Base-by-base conservation (phyloP, 2,888 invertebrate species). In the Pyrrhia umbra region DNA sequence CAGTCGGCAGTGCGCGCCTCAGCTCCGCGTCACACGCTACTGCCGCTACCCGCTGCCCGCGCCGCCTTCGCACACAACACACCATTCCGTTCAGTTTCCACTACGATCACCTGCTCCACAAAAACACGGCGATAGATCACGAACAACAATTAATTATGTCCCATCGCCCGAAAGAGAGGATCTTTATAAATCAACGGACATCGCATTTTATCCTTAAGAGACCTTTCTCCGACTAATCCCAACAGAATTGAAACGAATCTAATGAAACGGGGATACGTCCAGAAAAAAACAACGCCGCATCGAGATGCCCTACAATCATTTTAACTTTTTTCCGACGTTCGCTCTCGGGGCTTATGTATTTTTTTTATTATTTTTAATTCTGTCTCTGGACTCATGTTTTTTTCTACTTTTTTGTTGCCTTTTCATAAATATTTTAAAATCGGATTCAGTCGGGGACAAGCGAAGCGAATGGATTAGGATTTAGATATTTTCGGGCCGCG, bases 391-490 rank as follows among this genome's bases (percentile, higher is more conserved):
- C 88, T 89, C 84, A 83, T 82, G 81, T 65, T 68, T 88, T 87
- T 88, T 85, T 85, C 80, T 70, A 74, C 75, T 79, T 86, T 90
- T 88, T 90, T 90, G 90, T 88, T 88, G 89, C 88, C 93, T 92
- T 93, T 92, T 93, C 93, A 94, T 93, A 94, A 93, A 94, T 94
- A 94, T 94, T 94, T 94, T 93, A 92, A 92, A 94, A 94, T 94
- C 93, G 92, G 92, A 93, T 92, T 92, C 93, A 90, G 85, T 74
- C 91, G 92, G 94, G 89, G 94, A 94, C 94, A 92, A 84, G 87
- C 94, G 93, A 86, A 88, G 85, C 93, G 92, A 94, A 94, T 93
- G 94, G 93, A 94, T 95, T 94, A 94, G 92, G 92, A 92, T 91
- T 94, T 94, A 92, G 93, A 93, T 94, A 94, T 94, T 93, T 93